phyloP scores from a whole-genome alignment of 2,113 vertebrate species.

The Scytalopus superciliaris region DNA sequence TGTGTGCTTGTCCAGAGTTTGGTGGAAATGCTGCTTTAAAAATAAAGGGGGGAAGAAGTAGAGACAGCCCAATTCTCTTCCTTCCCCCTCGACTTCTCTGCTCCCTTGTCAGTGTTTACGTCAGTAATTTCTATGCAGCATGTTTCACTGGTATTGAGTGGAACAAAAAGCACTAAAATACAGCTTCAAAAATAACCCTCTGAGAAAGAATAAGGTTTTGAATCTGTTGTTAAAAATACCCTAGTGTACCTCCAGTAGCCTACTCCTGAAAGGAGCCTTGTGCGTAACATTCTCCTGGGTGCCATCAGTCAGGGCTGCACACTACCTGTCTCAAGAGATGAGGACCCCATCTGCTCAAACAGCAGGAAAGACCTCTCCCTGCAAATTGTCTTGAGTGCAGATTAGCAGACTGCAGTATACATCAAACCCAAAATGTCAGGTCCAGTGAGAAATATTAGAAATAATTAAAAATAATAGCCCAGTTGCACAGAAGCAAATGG shows the following conservation, averaged over 20 bases:
- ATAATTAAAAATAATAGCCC: background rate
- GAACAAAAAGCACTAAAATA: slow-evolving; percentile 35
- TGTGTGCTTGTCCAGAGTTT: background rate
- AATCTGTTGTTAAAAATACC: slow-evolving; percentile 24
- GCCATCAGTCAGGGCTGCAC: background rate
- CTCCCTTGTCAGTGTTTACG: background rate
- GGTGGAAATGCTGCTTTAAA: background rate
- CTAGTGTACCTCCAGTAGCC: background rate
- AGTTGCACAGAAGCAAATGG: background rate
- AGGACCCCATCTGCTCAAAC: background rate
- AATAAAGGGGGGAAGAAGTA: background rate
- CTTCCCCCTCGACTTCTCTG: background rate
- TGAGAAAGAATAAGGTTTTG: background rate
- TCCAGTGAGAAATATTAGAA: background rate
- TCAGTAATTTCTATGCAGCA: background rate
- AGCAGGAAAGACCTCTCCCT: background rate
- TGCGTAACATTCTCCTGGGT: background rate
- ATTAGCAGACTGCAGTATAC: background rate
- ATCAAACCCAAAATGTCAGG: background rate
- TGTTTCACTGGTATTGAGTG: background rate
- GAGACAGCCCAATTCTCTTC: background rate
- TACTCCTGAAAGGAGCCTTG: background rate
- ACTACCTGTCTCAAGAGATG: background rate
- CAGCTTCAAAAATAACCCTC: slow-evolving; percentile 14
- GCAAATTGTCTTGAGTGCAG: background rate